Evolutionary conservation across 1,140 invertebrate species (phyloP).

Genomic region (Camponotus vicinus): DNA sequence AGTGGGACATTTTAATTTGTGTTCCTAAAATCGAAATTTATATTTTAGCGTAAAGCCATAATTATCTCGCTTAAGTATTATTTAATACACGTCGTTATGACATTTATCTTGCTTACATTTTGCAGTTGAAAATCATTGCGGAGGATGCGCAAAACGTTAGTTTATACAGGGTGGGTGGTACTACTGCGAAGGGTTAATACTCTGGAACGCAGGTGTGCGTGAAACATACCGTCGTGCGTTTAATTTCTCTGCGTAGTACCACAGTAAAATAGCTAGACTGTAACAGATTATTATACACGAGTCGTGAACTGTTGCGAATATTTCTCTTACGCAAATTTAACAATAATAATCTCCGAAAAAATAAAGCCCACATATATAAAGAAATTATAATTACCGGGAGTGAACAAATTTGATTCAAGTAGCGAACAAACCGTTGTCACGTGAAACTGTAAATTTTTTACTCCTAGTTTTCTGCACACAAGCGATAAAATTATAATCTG

Average conservation of each 20-base stretch:
- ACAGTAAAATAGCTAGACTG: constrained; percentile 57
- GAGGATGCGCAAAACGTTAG: constrained; percentile 39
- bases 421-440: not conserved
- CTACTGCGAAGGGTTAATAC: constrained; percentile 35
- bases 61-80: constrained; percentile 40
- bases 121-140: constrained; percentile 45
- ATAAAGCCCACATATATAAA: constrained; percentile 3
- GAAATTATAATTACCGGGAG: not conserved
- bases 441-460: not conserved
- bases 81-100: constrained; percentile 55
- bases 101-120: constrained; percentile 58
- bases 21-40: constrained; percentile 27
- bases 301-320: constrained; percentile 45
- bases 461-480: not conserved
- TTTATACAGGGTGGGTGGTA: constrained; percentile 14
- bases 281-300: constrained; percentile 51
- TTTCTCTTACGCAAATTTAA: constrained; percentile 27
- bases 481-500: not conserved
- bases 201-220: constrained; percentile 54
- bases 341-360: constrained; percentile 39
- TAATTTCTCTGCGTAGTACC: constrained; percentile 62
- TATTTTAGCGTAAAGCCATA: constrained; percentile 3
- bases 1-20: constrained; percentile 3
- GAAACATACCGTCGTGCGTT: constrained; percentile 59
- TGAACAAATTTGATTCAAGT: constrained; percentile 25